Evolutionary conservation across 2,797 vertebrate genomes (phyloP).

Genomic region (Peromyscus attwateri): DNA sequence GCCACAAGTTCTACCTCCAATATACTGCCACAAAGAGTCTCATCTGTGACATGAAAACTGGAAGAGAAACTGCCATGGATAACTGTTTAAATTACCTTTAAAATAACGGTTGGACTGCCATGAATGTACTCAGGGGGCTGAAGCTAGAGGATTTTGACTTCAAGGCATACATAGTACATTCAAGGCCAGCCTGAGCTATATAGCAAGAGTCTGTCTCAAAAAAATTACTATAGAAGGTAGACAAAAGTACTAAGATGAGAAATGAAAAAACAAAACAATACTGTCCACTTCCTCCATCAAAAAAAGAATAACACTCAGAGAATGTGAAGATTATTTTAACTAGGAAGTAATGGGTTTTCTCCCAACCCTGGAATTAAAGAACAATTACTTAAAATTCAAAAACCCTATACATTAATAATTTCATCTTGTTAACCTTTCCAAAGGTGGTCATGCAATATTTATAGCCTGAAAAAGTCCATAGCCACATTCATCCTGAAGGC

Average conservation of each 20-base stretch:
- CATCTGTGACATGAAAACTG: background rate
- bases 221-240: background rate
- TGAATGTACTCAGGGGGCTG: background rate
- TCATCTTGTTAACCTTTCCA: background rate
- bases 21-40: background rate
- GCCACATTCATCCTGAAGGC: background rate
- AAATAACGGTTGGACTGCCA: background rate
- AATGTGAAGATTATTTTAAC: background rate
- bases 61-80: background rate
- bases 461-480: background rate
- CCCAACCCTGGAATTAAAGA: background rate
- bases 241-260: background rate
- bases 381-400: background rate
- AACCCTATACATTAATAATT: background rate
- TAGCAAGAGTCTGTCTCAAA: background rate
- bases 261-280: background rate
- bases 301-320: background rate
- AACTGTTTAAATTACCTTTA: background rate
- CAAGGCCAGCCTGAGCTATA: background rate
- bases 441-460: background rate
- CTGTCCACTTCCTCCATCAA: background rate
- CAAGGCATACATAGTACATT: background rate
- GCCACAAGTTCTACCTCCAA: background rate
- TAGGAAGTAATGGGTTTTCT: background rate
- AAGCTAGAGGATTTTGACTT: background rate